Evolutionary conservation across 2,888 invertebrate genomes (phyloP), one percentile per base, ranked within the genome.

Genomic region (Azorinus chamasolen): DNA sequence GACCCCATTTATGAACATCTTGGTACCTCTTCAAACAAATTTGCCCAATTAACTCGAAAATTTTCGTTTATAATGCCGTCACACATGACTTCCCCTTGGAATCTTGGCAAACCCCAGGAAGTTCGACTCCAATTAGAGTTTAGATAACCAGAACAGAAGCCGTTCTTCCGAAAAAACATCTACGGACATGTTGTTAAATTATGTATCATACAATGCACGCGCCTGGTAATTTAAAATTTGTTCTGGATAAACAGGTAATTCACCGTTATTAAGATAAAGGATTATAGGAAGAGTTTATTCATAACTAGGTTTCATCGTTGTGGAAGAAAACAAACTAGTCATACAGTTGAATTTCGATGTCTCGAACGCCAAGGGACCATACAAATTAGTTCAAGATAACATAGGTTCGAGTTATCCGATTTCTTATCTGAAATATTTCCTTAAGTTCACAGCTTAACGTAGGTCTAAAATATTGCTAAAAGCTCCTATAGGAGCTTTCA

Each of bases 211-310:
- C 59, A 62, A 53, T 58, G 59, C 71, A 63, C 77, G 63, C 68
- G 77, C 71, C 77, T 77, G 77, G 59, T 58, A 66, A 65, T 48
- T 65, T 65, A 72, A 72, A 51, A 53, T 71, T 72, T 64, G 65
- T 65, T 65, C 72, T 72, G 72, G 72, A 45, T 65, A 54, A 32
- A 64, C 50, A 59, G 54, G 65, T 61, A 65, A 65, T 61, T 61
- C 55, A 12, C 55, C 22, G 27, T 53, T 24, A 53, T 53, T 6
- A 12, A 53, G 32, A 32, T 32, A 10, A 32, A 32, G 32, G 32
- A 6, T 32, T 32, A 32, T 32, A 10, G 32, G 32, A 32, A 32
- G 32, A 10, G 32, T 32, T 32, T 32, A 6, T 6, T 32, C 32
- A n/a, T n/a, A n/a, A n/a, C n/a, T n/a, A n/a, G n/a, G n/a, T n/a